Conservation (phyloP, 1,140 invertebrate species). For the Cyclina sinensis region DNA sequence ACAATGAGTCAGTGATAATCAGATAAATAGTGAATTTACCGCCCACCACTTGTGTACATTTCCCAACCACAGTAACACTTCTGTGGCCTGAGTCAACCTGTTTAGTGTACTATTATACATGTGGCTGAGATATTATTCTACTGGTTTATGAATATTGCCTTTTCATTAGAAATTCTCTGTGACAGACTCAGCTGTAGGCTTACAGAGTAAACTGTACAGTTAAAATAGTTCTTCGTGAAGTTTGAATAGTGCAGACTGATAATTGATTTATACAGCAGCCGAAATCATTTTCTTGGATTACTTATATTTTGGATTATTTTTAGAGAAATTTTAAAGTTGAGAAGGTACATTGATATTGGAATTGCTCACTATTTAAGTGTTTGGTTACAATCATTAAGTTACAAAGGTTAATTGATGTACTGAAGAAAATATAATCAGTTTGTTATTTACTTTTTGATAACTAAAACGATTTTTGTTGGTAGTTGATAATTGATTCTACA, state of each 20-base stretch:
- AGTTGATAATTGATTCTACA: background rate
- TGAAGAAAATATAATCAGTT: no score
- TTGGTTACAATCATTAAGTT: no score
- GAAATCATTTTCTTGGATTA: background rate
- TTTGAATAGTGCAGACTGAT: background rate
- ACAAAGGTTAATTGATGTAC: no score
- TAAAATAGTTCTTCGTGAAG: background rate
- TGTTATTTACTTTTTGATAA: background rate
- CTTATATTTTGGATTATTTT: background rate
- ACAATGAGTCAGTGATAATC: slow-evolving; percentile 9
- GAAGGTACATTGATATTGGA: no score
- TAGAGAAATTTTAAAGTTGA: no score
- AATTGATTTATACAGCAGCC: background rate
- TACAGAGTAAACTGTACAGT: background rate
- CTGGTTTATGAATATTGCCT: background rate
- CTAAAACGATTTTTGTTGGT: background rate
- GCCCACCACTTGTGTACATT: background rate
- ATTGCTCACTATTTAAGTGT: no score
- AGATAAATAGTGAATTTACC: background rate
- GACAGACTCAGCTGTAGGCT: background rate
- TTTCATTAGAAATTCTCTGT: background rate
- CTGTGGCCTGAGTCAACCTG: slow-evolving; percentile 10
- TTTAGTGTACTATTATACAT: background rate
- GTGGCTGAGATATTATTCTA: background rate
- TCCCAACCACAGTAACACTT: background rate